phyloP scores from a whole-genome alignment of 2,113 vertebrate genomes.

The Chamaea fasciata region DNA sequence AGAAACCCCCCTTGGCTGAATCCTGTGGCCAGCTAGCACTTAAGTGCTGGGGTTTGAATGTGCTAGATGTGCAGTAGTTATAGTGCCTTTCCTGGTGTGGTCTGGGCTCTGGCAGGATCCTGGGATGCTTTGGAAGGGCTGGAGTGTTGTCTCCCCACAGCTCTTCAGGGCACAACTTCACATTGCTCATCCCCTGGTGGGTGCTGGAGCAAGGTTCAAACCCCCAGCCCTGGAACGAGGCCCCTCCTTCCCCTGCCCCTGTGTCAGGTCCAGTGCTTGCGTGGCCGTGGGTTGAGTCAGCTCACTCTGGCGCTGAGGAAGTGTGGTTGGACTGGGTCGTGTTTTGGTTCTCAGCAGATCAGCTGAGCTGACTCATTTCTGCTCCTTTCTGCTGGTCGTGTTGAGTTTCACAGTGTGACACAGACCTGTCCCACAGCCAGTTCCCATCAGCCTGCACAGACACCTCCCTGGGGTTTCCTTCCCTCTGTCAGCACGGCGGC shows the following conservation, averaged over 20 bases:
- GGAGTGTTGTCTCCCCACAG: not conserved
- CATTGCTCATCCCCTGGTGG: not conserved
- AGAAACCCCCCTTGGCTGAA: not conserved
- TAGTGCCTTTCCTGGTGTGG: not conserved
- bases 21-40: not conserved
- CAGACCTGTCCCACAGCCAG: not conserved
- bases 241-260: not conserved
- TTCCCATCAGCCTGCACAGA: not conserved
- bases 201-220: not conserved
- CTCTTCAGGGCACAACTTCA: not conserved
- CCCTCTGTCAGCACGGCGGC: not conserved
- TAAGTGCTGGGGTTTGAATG: not conserved
- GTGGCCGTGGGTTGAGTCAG: not conserved
- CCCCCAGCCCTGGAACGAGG: rapidly evolving
- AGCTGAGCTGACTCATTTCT: not conserved
- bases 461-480: not conserved
- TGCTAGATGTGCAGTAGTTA: not conserved
- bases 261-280: rapidly evolving
- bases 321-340: not conserved
- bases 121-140: not conserved
- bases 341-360: not conserved
- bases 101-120: not conserved
- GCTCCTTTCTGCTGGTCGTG: not conserved
- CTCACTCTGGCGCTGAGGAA: not conserved
- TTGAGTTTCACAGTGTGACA: not conserved